These are phyloP conservation scores for Danio aesculapii DNA, from an alignment of 2,797 vertebrate genomes.

Conservation along the genomic window DNA sequence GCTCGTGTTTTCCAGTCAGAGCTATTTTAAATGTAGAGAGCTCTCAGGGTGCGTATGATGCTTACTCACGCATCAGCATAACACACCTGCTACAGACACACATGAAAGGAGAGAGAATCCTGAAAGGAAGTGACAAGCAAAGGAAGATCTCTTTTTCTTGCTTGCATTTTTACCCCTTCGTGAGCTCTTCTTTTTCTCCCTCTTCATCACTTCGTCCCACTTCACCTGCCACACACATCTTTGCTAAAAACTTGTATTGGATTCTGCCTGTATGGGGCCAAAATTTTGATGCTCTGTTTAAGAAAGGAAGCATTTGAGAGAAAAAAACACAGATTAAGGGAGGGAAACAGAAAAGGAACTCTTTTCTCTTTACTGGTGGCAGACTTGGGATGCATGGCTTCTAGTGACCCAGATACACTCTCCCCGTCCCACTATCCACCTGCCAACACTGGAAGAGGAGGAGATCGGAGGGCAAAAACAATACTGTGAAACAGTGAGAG, in stretches of 20 bases:
- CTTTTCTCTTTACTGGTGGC: constrained; percentile 65
- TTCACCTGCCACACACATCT: neutral
- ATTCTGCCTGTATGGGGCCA: constrained; percentile 11
- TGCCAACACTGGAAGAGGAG: constrained; percentile 52
- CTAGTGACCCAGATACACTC: constrained; percentile 83
- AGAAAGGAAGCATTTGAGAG: constrained; percentile 12
- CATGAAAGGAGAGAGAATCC: neutral
- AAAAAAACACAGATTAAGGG: constrained; percentile 28
- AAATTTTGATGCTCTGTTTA: constrained; percentile 1
- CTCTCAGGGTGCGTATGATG: constrained; percentile 17
- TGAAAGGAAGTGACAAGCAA: constrained; percentile 13
- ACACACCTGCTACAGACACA: constrained; percentile 15
- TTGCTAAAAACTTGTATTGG: neutral
- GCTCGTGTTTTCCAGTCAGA: constrained; percentile 20
- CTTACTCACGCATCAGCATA: constrained; percentile 34
- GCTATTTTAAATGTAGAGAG: constrained; percentile 51
- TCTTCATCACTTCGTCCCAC: neutral
- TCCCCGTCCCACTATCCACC: constrained; percentile 57
- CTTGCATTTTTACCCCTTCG: constrained; percentile 36
- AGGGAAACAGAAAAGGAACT: constrained; percentile 64
- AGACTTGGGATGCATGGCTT: constrained; percentile 83
- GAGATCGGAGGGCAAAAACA: constrained; percentile 44
- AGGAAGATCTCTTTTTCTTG: constrained; percentile 12
- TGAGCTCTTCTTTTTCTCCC: constrained; percentile 30
- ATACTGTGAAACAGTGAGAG: neutral